Percentiles rank a stretch among this genome's conserved stretches.
These are phyloP conservation scores for Macrophya annulata DNA, from an alignment of 2,888 invertebrate genomes.

Conservation along the genomic window DNA sequence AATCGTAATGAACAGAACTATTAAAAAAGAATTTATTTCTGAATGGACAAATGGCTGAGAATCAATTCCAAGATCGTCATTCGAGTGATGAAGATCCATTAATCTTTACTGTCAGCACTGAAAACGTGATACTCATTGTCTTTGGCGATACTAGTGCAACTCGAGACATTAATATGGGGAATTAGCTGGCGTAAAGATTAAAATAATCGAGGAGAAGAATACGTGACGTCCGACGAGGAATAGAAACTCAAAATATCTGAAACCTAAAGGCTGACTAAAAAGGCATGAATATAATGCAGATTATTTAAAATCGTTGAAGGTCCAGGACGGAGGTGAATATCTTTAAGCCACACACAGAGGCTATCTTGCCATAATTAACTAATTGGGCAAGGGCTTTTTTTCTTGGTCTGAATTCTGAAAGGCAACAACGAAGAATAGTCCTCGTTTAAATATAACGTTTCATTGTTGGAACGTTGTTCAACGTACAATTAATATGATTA, in stretches of 20 bases:
- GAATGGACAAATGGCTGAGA: neutral
- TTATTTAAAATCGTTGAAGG: neutral
- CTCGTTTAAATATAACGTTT: neutral
- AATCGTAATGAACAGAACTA: neutral
- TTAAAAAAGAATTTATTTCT: slow-evolving; percentile 6
- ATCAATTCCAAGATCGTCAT: neutral
- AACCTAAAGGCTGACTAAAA: neutral
- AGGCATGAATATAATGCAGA: neutral
- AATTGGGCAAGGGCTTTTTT: neutral
- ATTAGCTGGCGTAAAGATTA: slow-evolving; percentile 3
- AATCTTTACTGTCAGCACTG: neutral
- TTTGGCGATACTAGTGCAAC: neutral
- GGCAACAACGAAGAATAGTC: slow-evolving; percentile 20
- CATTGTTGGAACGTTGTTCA: neutral
- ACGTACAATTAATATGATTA: neutral
- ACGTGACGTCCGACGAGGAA: neutral
- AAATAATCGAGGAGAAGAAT: neutral
- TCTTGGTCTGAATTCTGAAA: neutral
- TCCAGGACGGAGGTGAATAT: neutral
- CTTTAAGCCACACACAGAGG: slow-evolving; percentile 27
- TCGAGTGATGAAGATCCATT: neutral
- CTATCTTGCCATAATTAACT: slow-evolving; percentile 50
- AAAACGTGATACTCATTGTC: slow-evolving; percentile 4
- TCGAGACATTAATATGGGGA: neutral
- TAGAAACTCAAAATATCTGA: neutral